Evolutionary conservation across 2,888 invertebrate species (phyloP).

Genomic region (Protonemura montana): DNA sequence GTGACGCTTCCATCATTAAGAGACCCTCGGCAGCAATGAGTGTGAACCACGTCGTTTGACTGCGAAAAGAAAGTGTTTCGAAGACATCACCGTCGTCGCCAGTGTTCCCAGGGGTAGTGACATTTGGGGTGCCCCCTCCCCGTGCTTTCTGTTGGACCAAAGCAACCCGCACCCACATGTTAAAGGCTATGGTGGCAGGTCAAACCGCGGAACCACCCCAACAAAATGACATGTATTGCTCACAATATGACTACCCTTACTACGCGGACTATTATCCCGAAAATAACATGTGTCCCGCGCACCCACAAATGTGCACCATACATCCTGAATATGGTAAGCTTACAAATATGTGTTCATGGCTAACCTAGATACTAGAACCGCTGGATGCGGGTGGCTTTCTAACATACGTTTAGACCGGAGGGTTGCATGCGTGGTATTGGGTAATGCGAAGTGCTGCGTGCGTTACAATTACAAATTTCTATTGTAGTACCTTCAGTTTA

Average conservation of each 20-base stretch:
- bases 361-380: background rate
- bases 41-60: background rate
- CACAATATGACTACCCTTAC: conserved; percentile 50
- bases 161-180: conserved; percentile 51
- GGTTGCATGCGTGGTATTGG: too few species aligned
- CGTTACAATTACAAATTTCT: too few species aligned
- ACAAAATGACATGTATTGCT: conserved; percentile 52
- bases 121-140: background rate
- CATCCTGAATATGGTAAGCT: conserved; percentile 77
- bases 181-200: conserved; percentile 52
- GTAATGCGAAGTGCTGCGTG: too few species aligned
- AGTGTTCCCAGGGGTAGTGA: conserved; percentile 29
- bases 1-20: background rate
- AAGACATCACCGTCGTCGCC: background rate
- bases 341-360: background rate
- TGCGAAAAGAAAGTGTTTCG: background rate
- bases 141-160: conserved; percentile 26
- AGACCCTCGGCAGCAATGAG: background rate
- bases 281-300: conserved; percentile 47
- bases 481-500: too few species aligned
- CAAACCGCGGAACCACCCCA: conserved; percentile 47
- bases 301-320: conserved; percentile 69
- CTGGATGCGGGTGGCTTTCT: background rate
- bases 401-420: background rate
- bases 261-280: conserved; percentile 51